A percentile compares a stretch with the other conserved stretches of the same genome.
These are phyloP conservation scores for Sebastes itinus DNA, from an alignment of 2,797 vertebrate genomes.

Conservation along the genomic window DNA sequence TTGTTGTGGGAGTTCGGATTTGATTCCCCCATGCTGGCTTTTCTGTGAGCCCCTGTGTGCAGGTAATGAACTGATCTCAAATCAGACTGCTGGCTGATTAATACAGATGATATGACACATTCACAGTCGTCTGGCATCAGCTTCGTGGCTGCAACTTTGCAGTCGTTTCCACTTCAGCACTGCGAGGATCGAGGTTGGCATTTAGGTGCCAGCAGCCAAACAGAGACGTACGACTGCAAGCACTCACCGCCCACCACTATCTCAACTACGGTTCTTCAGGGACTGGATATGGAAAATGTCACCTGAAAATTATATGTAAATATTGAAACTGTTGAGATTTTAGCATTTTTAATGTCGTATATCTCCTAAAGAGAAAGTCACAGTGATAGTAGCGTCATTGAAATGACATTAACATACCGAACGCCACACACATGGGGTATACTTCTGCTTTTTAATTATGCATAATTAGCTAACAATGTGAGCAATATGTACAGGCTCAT, in stretches of 20 bases:
- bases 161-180: constrained; percentile 25
- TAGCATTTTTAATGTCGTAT: constrained; percentile 14
- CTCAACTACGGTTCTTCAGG: constrained; percentile 25
- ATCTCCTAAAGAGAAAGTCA: neutral
- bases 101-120: constrained; percentile 50
- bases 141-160: constrained; percentile 29
- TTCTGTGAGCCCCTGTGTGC: constrained; percentile 21
- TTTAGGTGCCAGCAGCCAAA: constrained; percentile 60
- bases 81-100: constrained; percentile 52
- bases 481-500: neutral
- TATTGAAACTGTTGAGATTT: constrained; percentile 12
- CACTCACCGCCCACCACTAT: constrained; percentile 41
- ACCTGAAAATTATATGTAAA: constrained; percentile 47
- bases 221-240: constrained; percentile 31
- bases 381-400: neutral
- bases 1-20: constrained; percentile 28
- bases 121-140: constrained; percentile 35
- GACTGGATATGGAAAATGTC: constrained; percentile 55
- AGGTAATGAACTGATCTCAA: constrained; percentile 60
- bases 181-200: constrained; percentile 53
- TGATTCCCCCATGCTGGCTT: constrained; percentile 27
- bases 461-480: neutral
- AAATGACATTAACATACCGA: neutral
- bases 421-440: neutral
- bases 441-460: neutral